A percentile compares a stretch with the other conserved stretches of the same genome.
Evolutionary conservation across 2,888 invertebrate genomes (phyloP).

Genomic region (Panzeria rudis): DNA sequence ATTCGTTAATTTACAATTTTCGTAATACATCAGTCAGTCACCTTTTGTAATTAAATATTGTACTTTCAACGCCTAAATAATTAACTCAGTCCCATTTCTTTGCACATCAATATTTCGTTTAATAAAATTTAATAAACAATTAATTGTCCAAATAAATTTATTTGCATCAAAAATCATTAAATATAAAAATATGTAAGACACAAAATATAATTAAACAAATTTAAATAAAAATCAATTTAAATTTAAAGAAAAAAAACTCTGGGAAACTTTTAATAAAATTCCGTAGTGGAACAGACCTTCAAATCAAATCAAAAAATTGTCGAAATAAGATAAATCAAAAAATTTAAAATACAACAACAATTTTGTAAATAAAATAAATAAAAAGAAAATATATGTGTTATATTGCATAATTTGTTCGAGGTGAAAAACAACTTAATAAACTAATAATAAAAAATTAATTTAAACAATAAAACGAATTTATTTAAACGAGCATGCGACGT

Average conservation of each 20-base stretch:
- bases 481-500: conserved; percentile 41
- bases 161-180: conserved; percentile 43
- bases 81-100: background rate
- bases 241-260: background rate
- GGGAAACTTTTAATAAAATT: conserved; percentile 40
- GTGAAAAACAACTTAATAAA: conserved; percentile 53
- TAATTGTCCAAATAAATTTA: conserved; percentile 41
- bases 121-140: conserved; percentile 8
- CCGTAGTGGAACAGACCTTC: conserved; percentile 41
- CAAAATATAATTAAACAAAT: conserved; percentile 37
- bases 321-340: conserved; percentile 17
- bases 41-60: background rate
- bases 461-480: conserved; percentile 32
- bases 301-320: conserved; percentile 25
- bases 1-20: background rate
- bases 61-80: conserved; percentile 48
- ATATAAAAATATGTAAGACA: conserved; percentile 9
- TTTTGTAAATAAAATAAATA: conserved; percentile 29
- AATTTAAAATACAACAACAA: conserved; percentile 16
- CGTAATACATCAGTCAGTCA: conserved; percentile 32
- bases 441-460: conserved; percentile 50
- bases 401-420: conserved; percentile 61
- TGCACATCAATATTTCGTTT: conserved; percentile 7
- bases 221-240: background rate
- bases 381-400: background rate